Evolutionary conservation across 2,797 vertebrate genomes (phyloP).

Genomic region (Hippocampus kuda): DNA sequence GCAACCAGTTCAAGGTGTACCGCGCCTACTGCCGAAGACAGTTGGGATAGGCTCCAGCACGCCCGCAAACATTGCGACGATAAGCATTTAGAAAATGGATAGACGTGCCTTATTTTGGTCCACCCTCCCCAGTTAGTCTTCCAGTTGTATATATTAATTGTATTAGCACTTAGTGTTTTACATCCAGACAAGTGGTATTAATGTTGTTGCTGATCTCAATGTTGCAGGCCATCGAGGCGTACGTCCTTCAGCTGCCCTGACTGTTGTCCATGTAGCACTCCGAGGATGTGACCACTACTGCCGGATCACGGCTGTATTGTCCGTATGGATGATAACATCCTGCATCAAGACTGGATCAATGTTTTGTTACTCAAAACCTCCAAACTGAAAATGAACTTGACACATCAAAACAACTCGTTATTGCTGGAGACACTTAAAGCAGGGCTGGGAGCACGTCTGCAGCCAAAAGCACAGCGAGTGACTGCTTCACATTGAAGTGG

Average conservation of each 20-base stretch:
- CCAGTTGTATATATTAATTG: background rate
- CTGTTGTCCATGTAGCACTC: conserved; percentile 35
- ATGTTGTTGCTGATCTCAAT: conserved; percentile 4
- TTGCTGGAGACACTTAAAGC: conserved; percentile 46
- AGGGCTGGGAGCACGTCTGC: conserved; percentile 35
- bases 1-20: too few relatives aligned
- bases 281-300: conserved; percentile 68
- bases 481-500: conserved; percentile 80
- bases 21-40: too few relatives aligned
- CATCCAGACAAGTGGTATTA: conserved; percentile 1
- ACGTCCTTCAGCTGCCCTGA: conserved; percentile 85
- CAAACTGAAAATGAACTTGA: conserved; percentile 56
- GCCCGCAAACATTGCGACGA: too few relatives aligned
- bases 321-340: conserved; percentile 33
- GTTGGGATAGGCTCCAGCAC: too few relatives aligned
- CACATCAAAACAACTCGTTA: conserved; percentile 51
- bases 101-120: background rate
- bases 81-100: too few relatives aligned
- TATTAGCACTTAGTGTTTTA: background rate
- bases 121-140: background rate
- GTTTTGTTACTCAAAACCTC: conserved; percentile 35
- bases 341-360: conserved; percentile 38
- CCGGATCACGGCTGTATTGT: conserved; percentile 44
- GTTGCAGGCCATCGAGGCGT: conserved; percentile 78
- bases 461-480: conserved; percentile 41